Conservation (phyloP, 92 coral and sea anemone species). For the Epizoanthus fatuus region DNA sequence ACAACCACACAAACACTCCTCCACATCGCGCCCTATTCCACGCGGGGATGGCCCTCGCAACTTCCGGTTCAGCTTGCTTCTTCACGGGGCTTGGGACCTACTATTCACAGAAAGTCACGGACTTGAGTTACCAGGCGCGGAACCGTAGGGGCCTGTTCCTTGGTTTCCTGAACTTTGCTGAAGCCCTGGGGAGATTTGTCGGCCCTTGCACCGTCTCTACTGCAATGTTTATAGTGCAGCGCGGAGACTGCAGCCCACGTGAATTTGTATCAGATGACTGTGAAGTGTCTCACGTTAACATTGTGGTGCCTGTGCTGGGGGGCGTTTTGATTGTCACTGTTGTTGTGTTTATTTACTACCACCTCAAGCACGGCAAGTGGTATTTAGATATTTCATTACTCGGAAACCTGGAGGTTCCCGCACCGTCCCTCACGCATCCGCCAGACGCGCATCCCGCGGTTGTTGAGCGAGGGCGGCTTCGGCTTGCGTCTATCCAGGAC, state of each 20-base stretch:
- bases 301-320: slow-evolving; percentile 77
- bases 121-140: slow-evolving; percentile 92
- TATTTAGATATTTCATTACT: slow-evolving; percentile 69
- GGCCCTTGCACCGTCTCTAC: slow-evolving; percentile 88
- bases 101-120: slow-evolving; percentile 95
- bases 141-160: slow-evolving; percentile 95
- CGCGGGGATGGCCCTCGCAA: slow-evolving; percentile 77
- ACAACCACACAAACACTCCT: slow-evolving; percentile 34
- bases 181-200: slow-evolving; percentile 90
- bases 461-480: slow-evolving; percentile 45
- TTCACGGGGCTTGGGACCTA: slow-evolving; percentile 92
- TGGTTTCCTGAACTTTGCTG: slow-evolving; percentile 90
- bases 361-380: slow-evolving; percentile 84
- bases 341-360: slow-evolving; percentile 80
- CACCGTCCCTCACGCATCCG: slow-evolving; percentile 59
- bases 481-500: slow-evolving; percentile 22
- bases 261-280: slow-evolving; percentile 77
- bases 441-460: slow-evolving; percentile 35
- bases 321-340: slow-evolving; percentile 58
- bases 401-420: slow-evolving; percentile 60
- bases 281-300: slow-evolving; percentile 76
- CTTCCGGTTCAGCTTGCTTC: slow-evolving; percentile 96
- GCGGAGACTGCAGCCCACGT: slow-evolving; percentile 51
- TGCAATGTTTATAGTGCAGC: slow-evolving; percentile 65
- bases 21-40: slow-evolving; percentile 74